Base-by-base conservation (phyloP, 2,113 vertebrate species). In the Hippocampus mohnikei region DNA sequence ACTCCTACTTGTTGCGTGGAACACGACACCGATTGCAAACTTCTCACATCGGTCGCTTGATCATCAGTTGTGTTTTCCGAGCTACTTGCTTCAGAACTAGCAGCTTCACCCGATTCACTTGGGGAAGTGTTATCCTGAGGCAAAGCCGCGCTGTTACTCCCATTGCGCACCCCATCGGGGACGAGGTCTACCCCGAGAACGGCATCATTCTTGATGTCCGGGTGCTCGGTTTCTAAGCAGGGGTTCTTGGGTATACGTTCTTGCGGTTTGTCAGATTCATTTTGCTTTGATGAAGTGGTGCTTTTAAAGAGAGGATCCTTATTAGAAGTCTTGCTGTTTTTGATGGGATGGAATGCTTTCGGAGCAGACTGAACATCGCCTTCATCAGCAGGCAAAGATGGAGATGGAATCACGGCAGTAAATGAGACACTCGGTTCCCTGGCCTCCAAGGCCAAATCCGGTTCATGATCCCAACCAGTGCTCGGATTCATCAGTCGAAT, bases 381-480 rank as follows among this genome's bases (percentile, higher is more conserved):
- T 58, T 75, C 70, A 67, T 83, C 85, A 11, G 65, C 33, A 42
- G 79, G 74, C 63, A 92, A 87, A 48, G 92, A 93, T 3, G 91
- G 92, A 21, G 92, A 93, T 15, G 88, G 85, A 74, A 87, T 91
- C 44, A 93, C 83, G 73, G 88, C 84, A 71, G 92, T 92, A 72
- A 93, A 93, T 13, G 91, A 92, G 13, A 92, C 85, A 58, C 66
- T 80, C 56, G 65, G 81, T 29, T 88, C 89, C 29, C 83, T 77
- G 13, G 89, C 90, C 27, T 82, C 88, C 16, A 84, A 73, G 12
- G 80, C 61, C 64, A 78, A 71, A 59, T 92, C 92, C 6, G 84
- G 81, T 21, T 92, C 91, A 66, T 86, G 87, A 48, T 93, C 92
- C 92, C 92, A 93, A 59, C 88, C 91, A 50, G 90, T 70, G n/a